These are phyloP conservation scores for Panagrolaimus sp. DNA, from an alignment of 1,140 invertebrate genomes.

Conservation along the genomic window DNA sequence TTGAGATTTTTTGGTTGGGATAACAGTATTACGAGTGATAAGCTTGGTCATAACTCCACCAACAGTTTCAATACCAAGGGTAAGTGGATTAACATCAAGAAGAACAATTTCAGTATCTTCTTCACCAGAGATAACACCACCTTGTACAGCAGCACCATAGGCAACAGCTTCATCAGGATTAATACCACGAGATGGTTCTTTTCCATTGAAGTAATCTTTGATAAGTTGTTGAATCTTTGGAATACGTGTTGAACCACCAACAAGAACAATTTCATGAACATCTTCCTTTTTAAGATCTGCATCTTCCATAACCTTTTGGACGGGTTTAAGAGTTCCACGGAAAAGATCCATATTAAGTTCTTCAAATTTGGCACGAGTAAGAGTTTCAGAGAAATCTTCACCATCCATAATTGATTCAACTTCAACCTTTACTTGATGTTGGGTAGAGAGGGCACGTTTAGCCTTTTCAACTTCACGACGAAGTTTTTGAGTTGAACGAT, in stretches of 20 bases:
- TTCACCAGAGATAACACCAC: conserved; percentile 70
- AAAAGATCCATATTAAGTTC: conserved; percentile 99
- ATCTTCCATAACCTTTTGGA: conserved; percentile 93
- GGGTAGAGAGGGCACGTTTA: conserved; percentile 79
- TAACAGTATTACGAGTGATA: conserved; percentile 93
- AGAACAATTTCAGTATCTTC: conserved; percentile 87
- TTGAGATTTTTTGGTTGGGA: conserved; percentile 99
- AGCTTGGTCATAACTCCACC: conserved; percentile 99
- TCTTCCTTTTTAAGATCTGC: conserved; percentile 98
- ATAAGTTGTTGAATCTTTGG: conserved; percentile 97
- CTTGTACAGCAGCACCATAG: conserved; percentile 96
- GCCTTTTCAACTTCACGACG: conserved; percentile 64
- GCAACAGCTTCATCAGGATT: conserved; percentile 93
- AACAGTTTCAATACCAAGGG: conserved; percentile 97
- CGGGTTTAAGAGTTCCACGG: conserved; percentile 93
- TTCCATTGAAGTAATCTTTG: conserved; percentile 95
- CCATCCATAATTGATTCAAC: conserved; percentile 98
- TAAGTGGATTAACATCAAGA: conserved; percentile 93
- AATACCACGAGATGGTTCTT: conserved; percentile 92
- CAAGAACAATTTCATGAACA: conserved; percentile 95
- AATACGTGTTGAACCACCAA: conserved; percentile 96
- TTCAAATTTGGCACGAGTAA: conserved; percentile 97
- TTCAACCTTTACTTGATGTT: conserved; percentile 93
- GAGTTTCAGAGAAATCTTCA: conserved; percentile 97
- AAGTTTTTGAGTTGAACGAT: conserved; percentile 63